Conservation (phyloP, 2,888 invertebrate species). For the Pyrrhia umbra region DNA sequence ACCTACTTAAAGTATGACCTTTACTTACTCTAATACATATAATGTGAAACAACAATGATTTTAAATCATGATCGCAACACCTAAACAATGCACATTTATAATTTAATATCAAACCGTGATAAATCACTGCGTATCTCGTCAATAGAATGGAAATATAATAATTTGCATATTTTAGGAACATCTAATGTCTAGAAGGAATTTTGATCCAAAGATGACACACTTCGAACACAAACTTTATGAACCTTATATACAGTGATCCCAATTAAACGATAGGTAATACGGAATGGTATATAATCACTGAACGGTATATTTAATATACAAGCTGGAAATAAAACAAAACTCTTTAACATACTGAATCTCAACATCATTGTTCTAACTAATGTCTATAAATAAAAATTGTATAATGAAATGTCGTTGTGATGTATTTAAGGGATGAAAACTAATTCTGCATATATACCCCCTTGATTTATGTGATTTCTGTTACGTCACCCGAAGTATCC, state of each 20-base stretch:
- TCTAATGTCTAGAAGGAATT: conserved; percentile 72
- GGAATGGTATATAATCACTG: conserved; percentile 79
- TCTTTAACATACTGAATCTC: conserved; percentile 71
- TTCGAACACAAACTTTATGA: conserved; percentile 66
- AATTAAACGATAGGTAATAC: conserved; percentile 69
- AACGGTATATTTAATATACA: conserved; percentile 67
- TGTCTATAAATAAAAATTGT: conserved; percentile 60
- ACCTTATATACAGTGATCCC: conserved; percentile 68
- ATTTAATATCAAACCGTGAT: conserved; percentile 64
- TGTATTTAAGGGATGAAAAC: conserved; percentile 48
- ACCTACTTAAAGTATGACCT: conserved; percentile 72
- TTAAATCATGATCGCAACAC: conserved; percentile 74
- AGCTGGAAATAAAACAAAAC: conserved; percentile 57
- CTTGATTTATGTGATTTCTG: conserved; percentile 57
- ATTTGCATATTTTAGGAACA: conserved; percentile 74
- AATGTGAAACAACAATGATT: conserved; percentile 77
- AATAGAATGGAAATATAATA: conserved; percentile 64
- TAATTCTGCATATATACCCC: conserved; percentile 38
- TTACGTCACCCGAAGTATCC: conserved; percentile 58
- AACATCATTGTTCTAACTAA: conserved; percentile 76
- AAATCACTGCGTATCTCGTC: conserved; percentile 63
- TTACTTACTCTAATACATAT: conserved; percentile 72
- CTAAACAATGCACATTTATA: conserved; percentile 66
- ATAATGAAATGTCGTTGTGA: conserved; percentile 60
- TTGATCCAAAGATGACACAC: conserved; percentile 66